These are phyloP conservation scores for Lingula anatina DNA, from an alignment of 2,888 invertebrate species.

Conservation along the genomic window DNA sequence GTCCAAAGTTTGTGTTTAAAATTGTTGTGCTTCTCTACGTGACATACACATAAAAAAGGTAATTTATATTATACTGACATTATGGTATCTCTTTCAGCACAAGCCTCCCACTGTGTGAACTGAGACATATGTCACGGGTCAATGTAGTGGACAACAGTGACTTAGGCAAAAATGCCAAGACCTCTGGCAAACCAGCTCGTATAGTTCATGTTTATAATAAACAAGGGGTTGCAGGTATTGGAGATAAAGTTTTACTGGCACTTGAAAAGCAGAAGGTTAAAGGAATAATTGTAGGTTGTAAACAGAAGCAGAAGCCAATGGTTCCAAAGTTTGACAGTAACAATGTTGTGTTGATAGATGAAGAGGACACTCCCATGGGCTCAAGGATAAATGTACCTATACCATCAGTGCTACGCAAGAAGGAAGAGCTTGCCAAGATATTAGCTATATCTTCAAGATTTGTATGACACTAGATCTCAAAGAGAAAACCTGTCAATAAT, in stretches of 20 bases:
- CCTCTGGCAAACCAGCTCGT: constrained; percentile 87
- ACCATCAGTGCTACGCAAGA: constrained; percentile 82
- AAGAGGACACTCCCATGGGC: constrained; percentile 88
- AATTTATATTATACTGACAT: no score
- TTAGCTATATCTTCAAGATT: constrained; percentile 84
- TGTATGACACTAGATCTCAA: constrained; percentile 58
- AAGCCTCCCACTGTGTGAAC: constrained; percentile 23
- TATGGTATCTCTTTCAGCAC: constrained; percentile 29
- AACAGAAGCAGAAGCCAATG: constrained; percentile 73
- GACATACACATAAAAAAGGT: no score
- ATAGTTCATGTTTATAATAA: constrained; percentile 75
- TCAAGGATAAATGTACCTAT: constrained; percentile 93
- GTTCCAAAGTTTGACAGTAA: constrained; percentile 91
- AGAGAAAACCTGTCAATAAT: no score
- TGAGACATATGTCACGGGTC: constrained; percentile 63
- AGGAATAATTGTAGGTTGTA: constrained; percentile 83
- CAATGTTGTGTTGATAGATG: constrained; percentile 92
- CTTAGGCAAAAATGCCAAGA: constrained; percentile 90
- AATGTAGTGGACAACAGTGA: constrained; percentile 96
- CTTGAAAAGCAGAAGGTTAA: constrained; percentile 94
- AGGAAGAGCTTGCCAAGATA: constrained; percentile 77
- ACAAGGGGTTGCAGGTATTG: constrained; percentile 59
- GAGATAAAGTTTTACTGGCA: constrained; percentile 85
- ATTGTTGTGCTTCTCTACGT: no score
- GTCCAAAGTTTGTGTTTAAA: no score